A percentile compares a stretch with the other conserved stretches of the same genome.
Conservation (phyloP, 2,113 vertebrate genomes). For the Prolemur simus region DNA sequence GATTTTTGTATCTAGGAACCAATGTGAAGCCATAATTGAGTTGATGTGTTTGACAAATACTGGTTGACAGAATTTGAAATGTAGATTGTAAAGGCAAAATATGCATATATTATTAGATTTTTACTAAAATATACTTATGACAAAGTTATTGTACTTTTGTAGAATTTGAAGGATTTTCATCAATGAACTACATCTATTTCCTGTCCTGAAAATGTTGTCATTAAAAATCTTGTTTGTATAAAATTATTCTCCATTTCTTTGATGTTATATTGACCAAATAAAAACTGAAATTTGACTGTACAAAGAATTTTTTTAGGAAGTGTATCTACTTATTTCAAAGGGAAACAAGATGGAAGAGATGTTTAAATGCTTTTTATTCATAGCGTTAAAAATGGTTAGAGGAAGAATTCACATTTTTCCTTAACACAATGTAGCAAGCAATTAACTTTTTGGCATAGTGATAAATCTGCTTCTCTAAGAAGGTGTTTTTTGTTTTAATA, state of each 20-base stretch:
- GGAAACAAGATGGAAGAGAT: constrained; percentile 32
- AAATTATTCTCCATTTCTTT: background rate
- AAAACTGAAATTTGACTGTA: constrained; percentile 46
- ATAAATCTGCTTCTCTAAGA: constrained; percentile 78
- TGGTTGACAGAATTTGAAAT: constrained; percentile 45
- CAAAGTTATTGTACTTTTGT: background rate
- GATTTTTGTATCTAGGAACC: constrained; percentile 26
- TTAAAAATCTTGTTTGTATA: background rate
- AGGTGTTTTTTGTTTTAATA: constrained; percentile 79
- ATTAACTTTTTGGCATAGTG: constrained; percentile 75
- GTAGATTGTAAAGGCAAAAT: background rate
- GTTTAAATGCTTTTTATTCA: constrained; percentile 67
- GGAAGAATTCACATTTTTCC: constrained; percentile 64
- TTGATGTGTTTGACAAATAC: constrained; percentile 5
- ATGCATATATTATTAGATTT: background rate
- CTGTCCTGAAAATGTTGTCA: constrained; percentile 21
- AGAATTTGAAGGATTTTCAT: constrained; percentile 41
- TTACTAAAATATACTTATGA: background rate
- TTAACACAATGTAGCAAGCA: constrained; percentile 65
- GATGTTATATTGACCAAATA: background rate
- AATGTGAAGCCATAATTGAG: background rate
- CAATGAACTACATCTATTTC: background rate
- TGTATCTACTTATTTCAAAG: background rate
- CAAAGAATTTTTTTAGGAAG: background rate
- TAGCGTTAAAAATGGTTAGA: constrained; percentile 43